A percentile compares a stretch with the other conserved stretches of the same genome.
phyloP scores from a whole-genome alignment of 2,797 vertebrate genomes.

The Bradypodion pumilum region DNA sequence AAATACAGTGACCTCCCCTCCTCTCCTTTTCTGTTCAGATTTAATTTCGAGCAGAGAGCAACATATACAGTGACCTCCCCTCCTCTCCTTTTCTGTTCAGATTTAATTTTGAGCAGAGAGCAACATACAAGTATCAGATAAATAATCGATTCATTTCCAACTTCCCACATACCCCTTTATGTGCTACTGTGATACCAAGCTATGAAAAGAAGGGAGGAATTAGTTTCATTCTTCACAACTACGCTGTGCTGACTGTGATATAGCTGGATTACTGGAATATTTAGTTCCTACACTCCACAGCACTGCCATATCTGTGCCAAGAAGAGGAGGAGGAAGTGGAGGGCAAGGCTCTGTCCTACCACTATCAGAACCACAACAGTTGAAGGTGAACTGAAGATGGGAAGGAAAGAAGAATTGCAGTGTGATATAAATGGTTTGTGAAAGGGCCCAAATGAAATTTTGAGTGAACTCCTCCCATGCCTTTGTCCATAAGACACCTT shows the following conservation, averaged over 20 bases:
- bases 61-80: background rate
- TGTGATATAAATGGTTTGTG: too few relatives aligned
- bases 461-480: too few relatives aligned
- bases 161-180: background rate
- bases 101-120: background rate
- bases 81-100: background rate
- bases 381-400: too few relatives aligned
- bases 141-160: background rate
- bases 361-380: background rate
- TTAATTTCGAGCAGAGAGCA: background rate
- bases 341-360: background rate
- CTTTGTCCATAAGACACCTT: too few relatives aligned
- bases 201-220: background rate
- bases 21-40: background rate
- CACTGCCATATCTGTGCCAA: background rate
- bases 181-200: background rate
- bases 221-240: background rate
- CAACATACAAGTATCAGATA: background rate
- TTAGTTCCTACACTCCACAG: background rate
- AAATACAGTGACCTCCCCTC: background rate
- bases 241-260: background rate
- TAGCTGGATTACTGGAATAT: background rate
- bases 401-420: too few relatives aligned
- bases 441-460: too few relatives aligned
- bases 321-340: background rate